Percentiles rank a stretch among this genome's conserved stretches.
Evolutionary conservation across 2,113 vertebrate species (phyloP).

Genomic region (Nymphicus hollandicus): DNA sequence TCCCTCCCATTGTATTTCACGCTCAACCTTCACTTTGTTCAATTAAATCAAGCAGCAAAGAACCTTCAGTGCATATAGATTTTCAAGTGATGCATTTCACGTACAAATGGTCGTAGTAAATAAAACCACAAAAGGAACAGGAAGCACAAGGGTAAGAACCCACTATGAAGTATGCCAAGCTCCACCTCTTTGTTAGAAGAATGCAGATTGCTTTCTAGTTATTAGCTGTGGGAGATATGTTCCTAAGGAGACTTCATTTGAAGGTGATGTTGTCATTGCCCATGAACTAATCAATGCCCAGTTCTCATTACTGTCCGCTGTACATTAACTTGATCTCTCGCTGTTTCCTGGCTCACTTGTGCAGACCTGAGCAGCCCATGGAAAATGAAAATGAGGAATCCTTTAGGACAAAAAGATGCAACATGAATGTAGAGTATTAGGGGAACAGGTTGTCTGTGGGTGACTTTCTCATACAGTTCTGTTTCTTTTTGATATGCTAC

Average conservation of each 20-base stretch:
- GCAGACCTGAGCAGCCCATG: not conserved
- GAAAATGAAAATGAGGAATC: not conserved
- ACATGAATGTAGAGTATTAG: not conserved
- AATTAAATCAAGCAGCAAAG: not conserved
- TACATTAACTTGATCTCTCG: not conserved
- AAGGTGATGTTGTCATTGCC: not conserved
- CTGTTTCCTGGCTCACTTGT: not conserved
- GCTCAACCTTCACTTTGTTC: not conserved
- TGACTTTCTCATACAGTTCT: not conserved
- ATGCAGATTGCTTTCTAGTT: not conserved
- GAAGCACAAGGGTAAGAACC: not conserved
- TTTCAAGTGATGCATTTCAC: not conserved
- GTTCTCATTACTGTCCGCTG: not conserved
- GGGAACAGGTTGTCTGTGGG: constrained; percentile 57
- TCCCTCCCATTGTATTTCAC: not conserved
- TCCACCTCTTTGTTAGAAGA: not conserved
- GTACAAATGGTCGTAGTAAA: not conserved
- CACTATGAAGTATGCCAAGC: fast-evolving
- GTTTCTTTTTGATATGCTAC: not conserved
- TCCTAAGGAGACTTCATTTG: not conserved
- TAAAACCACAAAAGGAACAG: not conserved
- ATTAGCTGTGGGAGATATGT: not conserved
- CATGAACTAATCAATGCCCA: not conserved
- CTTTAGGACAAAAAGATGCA: not conserved
- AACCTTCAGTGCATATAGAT: not conserved